Conservation (phyloP, 2,113 vertebrate genomes). For the Brachypteracias leptosomus region DNA sequence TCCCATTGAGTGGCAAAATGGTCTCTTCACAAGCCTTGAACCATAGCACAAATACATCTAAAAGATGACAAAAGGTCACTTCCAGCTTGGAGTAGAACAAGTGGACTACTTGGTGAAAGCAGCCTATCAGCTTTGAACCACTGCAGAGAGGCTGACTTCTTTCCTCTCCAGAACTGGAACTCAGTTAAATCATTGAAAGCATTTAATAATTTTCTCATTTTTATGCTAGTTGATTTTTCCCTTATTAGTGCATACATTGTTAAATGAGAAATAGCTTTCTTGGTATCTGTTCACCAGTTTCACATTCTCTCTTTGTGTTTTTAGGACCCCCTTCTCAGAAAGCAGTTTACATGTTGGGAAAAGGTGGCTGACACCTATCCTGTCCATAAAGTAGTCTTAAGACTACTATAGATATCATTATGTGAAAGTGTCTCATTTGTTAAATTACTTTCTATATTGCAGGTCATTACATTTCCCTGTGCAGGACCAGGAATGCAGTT, state of each 20-base stretch:
- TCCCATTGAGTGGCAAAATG: background rate
- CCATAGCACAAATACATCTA: background rate
- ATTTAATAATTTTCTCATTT: background rate
- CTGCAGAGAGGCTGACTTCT: background rate
- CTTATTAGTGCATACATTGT: background rate
- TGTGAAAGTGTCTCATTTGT: background rate
- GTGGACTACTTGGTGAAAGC: background rate
- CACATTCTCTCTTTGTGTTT: background rate
- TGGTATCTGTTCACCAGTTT: background rate
- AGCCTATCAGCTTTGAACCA: background rate
- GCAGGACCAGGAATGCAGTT: background rate
- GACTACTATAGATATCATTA: fast-evolving
- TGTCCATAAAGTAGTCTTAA: background rate
- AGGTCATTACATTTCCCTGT: background rate
- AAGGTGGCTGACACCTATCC: background rate
- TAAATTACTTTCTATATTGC: background rate
- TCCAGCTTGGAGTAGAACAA: background rate
- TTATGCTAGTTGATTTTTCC: background rate
- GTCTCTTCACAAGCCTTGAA: background rate
- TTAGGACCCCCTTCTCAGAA: background rate
- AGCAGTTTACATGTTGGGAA: background rate
- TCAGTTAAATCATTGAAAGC: background rate
- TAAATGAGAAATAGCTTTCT: background rate
- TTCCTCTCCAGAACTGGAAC: constrained; percentile 37
- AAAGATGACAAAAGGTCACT: background rate